These are phyloP conservation scores for Diarsia dahlii DNA, from an alignment of 2,888 invertebrate species.

Conservation along the genomic window DNA sequence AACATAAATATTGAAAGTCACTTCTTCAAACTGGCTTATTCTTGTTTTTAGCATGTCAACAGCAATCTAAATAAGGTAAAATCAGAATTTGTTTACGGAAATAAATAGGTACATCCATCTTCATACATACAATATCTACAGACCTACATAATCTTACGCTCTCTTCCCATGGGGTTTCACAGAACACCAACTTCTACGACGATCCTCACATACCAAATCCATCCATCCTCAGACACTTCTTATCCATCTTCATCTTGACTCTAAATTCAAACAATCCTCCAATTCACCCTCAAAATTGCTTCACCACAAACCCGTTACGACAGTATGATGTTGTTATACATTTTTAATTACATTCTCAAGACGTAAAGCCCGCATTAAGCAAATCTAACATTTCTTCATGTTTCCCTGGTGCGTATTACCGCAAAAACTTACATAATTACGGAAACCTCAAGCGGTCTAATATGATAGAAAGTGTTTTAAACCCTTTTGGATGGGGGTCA, in stretches of 20 bases:
- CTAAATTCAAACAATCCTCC: neutral
- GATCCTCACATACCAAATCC: too few species aligned
- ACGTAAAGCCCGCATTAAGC: slow-evolving; percentile 49
- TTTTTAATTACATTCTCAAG: slow-evolving; percentile 54
- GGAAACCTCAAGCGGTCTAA: slow-evolving; percentile 39
- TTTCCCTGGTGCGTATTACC: slow-evolving; percentile 58
- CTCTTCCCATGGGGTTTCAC: too few species aligned
- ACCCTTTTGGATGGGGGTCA: slow-evolving; percentile 12
- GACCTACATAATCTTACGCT: too few species aligned
- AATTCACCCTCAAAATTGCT: slow-evolving; percentile 14
- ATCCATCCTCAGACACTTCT: too few species aligned
- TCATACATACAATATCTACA: too few species aligned
- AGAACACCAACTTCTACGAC: too few species aligned
- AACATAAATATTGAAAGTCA: neutral
- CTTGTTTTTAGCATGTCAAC: neutral
- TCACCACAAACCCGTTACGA: slow-evolving; percentile 24
- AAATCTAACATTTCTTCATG: slow-evolving; percentile 60
- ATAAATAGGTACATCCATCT: neutral
- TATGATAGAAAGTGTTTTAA: slow-evolving; percentile 41
- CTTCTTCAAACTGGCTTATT: neutral
- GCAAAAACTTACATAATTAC: slow-evolving; percentile 65
- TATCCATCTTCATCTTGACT: neutral
- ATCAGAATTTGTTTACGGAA: neutral
- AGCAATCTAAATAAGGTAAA: too few species aligned
- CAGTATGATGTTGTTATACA: slow-evolving; percentile 31